Conservation (phyloP, 2,113 vertebrate species). For the Cricetomys ansorgei region DNA sequence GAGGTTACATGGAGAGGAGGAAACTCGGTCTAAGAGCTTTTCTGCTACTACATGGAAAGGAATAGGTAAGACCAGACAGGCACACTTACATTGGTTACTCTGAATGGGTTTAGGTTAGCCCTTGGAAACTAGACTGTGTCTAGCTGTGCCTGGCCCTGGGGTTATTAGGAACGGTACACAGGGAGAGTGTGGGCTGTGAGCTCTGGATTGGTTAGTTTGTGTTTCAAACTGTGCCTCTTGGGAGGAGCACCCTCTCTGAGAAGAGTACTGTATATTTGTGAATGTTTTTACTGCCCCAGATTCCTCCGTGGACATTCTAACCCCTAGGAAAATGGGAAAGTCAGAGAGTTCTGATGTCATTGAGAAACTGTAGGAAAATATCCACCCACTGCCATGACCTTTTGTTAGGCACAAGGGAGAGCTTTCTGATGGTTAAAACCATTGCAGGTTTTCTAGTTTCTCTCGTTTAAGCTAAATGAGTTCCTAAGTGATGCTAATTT, state of each 20-base stretch:
- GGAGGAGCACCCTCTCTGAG: background rate
- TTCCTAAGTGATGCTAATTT: background rate
- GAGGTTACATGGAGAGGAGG: background rate
- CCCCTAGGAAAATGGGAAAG: background rate
- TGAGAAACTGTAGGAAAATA: background rate
- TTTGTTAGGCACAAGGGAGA: background rate
- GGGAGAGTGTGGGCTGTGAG: background rate
- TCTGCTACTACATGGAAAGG: background rate
- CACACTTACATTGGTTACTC: background rate
- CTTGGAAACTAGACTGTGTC: background rate
- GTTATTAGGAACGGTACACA: background rate
- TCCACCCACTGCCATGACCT: background rate
- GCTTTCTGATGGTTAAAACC: background rate
- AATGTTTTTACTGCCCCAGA: background rate
- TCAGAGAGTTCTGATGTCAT: background rate
- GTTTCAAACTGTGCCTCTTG: background rate
- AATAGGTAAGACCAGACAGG: accelerated
- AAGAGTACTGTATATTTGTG: background rate
- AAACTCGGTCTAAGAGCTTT: background rate
- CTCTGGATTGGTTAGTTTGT: background rate
- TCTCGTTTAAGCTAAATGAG: background rate
- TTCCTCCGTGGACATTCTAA: background rate
- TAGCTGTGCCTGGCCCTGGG: background rate
- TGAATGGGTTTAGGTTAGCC: background rate
- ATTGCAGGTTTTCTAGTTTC: background rate